Evolutionary conservation across 2,113 vertebrate species (phyloP), one percentile per base, ranked within the genome.

Genomic region (Ageneiosus marmoratus): DNA sequence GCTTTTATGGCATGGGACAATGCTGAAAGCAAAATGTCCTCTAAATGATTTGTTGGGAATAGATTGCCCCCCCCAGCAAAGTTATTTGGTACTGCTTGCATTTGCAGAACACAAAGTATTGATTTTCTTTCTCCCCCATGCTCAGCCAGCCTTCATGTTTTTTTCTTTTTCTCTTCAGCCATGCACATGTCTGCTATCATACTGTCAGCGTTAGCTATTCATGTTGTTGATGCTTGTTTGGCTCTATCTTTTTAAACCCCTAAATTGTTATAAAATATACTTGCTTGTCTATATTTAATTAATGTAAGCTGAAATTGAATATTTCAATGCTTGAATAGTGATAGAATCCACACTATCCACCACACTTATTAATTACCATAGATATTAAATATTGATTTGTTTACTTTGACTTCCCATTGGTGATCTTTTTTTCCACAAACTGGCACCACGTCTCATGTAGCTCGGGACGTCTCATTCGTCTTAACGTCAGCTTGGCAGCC

Each of bases 51-150:
- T 94, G 90, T 92, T 93, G 91, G 88, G 89, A 92, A 89, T 89
- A 93, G 93, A 90, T 89, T 89, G 94, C 90, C 93, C 92, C 92
- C 89, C 93, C 91, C 90, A 94, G 92, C 91, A 87, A 91, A 85
- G 85, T 91, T 94, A 89, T 94, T 93, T 95, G 94, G 91, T 89
- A 91, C 90, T 89, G 88, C 92, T 95, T 94, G 90, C 92, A 92
- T 96, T 94, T 94, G 88, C 90, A 91, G 88, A 86, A 89, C 90
- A 91, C 91, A 93, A 92, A 88, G 80, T 94, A 96, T 96, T 95
- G 94, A 96, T 96, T 94, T 92, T 84, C 93, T 51, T 86, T 86
- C 29, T 18, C n/a, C 44, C 32, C 60, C 16, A 24, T 60, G 41
- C 74, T 69, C 32, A 77, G 44, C 70, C 83, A 87, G 41, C 34